Conservation (phyloP, 2,113 vertebrate genomes). For the Pithys albifrons region DNA sequence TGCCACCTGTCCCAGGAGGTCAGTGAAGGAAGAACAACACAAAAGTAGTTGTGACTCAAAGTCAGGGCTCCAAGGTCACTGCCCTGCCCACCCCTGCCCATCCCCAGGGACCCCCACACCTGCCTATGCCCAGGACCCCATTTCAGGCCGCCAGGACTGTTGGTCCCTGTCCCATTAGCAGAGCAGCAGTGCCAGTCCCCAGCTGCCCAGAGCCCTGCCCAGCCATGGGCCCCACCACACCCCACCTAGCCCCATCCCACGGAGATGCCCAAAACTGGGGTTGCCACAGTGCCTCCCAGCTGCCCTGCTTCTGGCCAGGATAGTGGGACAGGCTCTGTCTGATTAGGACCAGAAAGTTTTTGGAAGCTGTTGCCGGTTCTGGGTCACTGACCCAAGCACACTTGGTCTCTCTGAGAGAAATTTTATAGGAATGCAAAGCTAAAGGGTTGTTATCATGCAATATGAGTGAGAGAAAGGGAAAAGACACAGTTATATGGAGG, state of each 20-base stretch:
- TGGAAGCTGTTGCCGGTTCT: neutral
- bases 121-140: neutral
- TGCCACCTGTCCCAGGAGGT: neutral
- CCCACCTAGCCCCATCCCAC: fast-evolving
- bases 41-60: neutral
- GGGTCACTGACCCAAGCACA: neutral
- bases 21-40: neutral
- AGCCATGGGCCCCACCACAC: too few relatives aligned
- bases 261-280: neutral
- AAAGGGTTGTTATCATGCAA: neutral
- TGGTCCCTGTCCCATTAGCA: neutral
- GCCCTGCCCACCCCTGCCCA: neutral
- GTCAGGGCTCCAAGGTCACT: fast-evolving
- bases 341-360: neutral
- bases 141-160: neutral
- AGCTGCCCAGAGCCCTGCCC: neutral
- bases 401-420: neutral
- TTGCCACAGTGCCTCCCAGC: fast-evolving
- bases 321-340: neutral
- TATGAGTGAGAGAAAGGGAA: neutral
- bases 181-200: neutral
- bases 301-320: neutral
- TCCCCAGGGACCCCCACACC: fast-evolving
- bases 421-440: neutral
- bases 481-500: neutral